phyloP scores from a whole-genome alignment of 2,113 vertebrate species.

The Sylvia atricapilla region DNA sequence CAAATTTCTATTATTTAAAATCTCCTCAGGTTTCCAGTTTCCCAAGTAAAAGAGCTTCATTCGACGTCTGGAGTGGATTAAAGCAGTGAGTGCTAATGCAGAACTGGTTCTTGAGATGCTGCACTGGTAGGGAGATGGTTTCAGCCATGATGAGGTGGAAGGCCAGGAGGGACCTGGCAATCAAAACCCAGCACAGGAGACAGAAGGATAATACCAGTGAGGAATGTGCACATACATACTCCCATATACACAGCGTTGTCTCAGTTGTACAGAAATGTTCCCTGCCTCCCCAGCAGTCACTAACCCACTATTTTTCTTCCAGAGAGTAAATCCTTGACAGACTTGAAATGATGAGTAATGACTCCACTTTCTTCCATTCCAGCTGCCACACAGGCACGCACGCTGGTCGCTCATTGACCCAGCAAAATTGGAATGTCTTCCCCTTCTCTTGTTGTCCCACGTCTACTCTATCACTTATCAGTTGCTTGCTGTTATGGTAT shows the following conservation, averaged over 20 bases:
- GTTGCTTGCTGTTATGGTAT: neutral
- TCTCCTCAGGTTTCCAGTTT: neutral
- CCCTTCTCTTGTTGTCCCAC: neutral
- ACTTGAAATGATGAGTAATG: constrained; percentile 12
- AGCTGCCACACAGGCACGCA: neutral
- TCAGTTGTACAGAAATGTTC: neutral
- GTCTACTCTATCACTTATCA: neutral
- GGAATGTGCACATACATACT: too few relatives aligned
- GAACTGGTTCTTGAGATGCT: neutral
- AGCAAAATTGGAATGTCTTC: neutral
- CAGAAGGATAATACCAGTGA: neutral
- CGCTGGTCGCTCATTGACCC: rapidly evolving
- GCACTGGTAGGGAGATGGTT: neutral
- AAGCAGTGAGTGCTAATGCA: neutral
- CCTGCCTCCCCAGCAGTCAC: neutral
- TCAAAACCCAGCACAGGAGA: neutral
- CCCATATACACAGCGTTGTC: neutral
- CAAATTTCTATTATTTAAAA: neutral
- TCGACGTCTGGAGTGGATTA: neutral
- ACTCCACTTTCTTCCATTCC: neutral
- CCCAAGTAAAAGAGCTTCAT: neutral
- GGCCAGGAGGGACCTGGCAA: neutral
- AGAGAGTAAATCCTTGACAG: constrained; percentile 39
- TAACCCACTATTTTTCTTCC: neutral
- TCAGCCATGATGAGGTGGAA: neutral